Base-by-base conservation (phyloP, 2,888 invertebrate genomes). In the Rotaria socialis region DNA sequence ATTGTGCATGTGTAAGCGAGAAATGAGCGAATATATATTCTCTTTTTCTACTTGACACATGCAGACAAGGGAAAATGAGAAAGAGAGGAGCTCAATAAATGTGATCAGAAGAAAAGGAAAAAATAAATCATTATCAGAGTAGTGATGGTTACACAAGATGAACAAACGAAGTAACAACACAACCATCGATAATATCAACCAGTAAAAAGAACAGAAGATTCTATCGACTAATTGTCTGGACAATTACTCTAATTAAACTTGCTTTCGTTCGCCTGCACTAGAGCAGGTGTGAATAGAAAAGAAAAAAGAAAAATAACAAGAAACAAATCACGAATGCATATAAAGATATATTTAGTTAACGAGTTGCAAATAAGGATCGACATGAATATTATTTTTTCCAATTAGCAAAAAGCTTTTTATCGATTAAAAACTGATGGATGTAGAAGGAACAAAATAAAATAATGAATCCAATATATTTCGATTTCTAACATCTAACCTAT, bases 111-210 rank as follows among this genome's bases (percentile, higher is more conserved):
- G 35, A 74, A 43, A 35, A 43, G 74, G 19, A 74, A 41, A 16
- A 74, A 74, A 74, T 52, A 74, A 74, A 41, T 74, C 43, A 74
- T 41, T 74, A 41, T 74, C 74, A 43, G 58, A n/a, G 58, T 60
- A 10, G 24, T 74, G 35, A 41, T 74, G 35, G 35, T 35, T 74
- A 74, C 74, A 74, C 74, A 43, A 74, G 74, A 74, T 60, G 58
- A 60, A 60, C 14, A 60, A 24, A 60, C 27, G 58, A 60, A 60
- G n/a, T 60, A 60, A 60, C 27, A 60, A 60, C 58, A 60, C 7
- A n/a, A 27, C 27, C 27, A 27, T 11, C 14, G 3, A 60, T 27
- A 27, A n/a, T 60, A 60, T 60, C 58, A 27, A 60, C n/a, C 58
- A 60, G 27, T 27, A 60, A 60, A 60, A n/a, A n/a, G n/a, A 60